Evolutionary conservation across 2,888 invertebrate species (phyloP).

Genomic region (Micoletzkya japonica): DNA sequence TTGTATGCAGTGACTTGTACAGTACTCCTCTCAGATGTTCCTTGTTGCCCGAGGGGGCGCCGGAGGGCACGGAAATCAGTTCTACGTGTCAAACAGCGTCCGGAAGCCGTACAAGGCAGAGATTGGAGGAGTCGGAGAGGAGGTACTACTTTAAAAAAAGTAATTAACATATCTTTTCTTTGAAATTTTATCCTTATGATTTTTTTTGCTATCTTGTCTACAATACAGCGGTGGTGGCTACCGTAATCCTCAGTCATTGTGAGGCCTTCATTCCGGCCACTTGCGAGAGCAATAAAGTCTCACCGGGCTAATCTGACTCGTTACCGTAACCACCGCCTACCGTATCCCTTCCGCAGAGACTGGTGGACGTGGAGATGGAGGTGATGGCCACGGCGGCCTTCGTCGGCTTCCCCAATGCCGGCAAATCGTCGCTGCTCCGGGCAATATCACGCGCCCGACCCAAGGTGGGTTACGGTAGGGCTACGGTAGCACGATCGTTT

Average conservation of each 20-base stretch:
- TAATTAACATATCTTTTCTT: slow-evolving; percentile 10
- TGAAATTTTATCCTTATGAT: not conserved
- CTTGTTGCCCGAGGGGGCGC: slow-evolving; percentile 91
- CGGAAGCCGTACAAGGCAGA: slow-evolving; percentile 84
- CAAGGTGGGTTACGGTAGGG: slow-evolving; percentile 66
- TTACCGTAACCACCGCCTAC: not conserved
- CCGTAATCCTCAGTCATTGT: not conserved
- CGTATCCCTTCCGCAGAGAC: slow-evolving; percentile 53
- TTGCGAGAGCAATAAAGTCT: too few species aligned
- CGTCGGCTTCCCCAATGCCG: slow-evolving; percentile 87
- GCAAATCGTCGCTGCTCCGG: slow-evolving; percentile 85
- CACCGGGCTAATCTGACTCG: too few species aligned
- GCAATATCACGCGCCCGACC: slow-evolving; percentile 85
- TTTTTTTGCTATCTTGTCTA: not conserved
- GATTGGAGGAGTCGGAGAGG: slow-evolving; percentile 83
- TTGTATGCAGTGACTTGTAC: not conserved
- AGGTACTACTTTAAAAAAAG: slow-evolving; percentile 56
- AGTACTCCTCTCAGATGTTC: slow-evolving; percentile 72
- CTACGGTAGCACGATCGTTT: not conserved
- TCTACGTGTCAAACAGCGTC: slow-evolving; percentile 80
- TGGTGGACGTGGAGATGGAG: slow-evolving; percentile 80
- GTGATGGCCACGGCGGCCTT: slow-evolving; percentile 94
- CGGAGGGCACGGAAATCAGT: slow-evolving; percentile 92
- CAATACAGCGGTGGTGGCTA: too few species aligned
- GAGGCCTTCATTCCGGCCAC: not conserved